Conservation (phyloP, 2,797 vertebrate genomes). For the Amazonetta brasiliensis region DNA sequence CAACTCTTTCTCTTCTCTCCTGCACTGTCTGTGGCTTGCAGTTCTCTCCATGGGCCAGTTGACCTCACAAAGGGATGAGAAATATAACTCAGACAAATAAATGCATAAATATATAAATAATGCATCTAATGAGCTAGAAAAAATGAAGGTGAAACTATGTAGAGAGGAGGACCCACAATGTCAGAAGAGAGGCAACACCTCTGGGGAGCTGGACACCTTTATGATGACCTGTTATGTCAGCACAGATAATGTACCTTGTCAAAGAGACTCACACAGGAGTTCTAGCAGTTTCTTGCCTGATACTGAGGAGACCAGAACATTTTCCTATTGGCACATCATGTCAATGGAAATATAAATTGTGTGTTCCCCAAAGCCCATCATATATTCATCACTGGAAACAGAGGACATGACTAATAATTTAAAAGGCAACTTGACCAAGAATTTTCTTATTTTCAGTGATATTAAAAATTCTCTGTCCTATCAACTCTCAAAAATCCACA, state of each 20-base stretch:
- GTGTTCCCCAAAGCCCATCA: background rate
- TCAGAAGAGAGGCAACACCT: background rate
- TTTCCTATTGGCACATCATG: background rate
- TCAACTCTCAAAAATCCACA: background rate
- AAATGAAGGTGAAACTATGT: background rate
- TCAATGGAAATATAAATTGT: background rate
- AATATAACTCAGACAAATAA: fast-evolving
- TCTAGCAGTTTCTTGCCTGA: background rate
- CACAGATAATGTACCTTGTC: background rate
- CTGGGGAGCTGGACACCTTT: background rate
- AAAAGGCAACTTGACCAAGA: background rate
- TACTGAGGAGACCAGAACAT: background rate
- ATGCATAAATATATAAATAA: background rate
- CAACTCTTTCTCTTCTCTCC: background rate
- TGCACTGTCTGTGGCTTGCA: fast-evolving
- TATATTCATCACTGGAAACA: background rate
- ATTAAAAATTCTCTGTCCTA: background rate
- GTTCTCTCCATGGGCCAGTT: background rate
- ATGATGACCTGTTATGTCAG: background rate
- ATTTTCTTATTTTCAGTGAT: background rate
- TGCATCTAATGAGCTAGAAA: background rate
- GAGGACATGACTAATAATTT: background rate
- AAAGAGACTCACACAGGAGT: background rate
- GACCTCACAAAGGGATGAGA: background rate
- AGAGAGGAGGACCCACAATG: background rate